phyloP scores from a whole-genome alignment of 2,888 invertebrate genomes.

The Tanytarsus gracilentus region DNA sequence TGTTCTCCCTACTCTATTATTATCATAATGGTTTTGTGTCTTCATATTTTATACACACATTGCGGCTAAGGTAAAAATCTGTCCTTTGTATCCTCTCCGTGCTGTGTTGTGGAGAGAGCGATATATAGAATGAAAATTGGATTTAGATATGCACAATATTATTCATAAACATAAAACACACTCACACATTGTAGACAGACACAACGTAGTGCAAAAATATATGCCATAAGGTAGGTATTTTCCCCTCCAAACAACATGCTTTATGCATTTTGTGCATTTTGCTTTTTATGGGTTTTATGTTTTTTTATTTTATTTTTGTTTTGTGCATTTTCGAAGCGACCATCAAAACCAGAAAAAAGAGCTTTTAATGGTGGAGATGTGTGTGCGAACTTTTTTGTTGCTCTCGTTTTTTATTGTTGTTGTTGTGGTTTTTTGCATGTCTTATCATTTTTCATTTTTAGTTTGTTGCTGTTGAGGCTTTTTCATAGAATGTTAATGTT shows the following conservation, averaged over 20 bases:
- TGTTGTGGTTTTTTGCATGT: background rate
- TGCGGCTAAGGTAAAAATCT: conserved; percentile 6
- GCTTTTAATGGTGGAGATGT: background rate
- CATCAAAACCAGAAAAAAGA: background rate
- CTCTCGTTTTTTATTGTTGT: background rate
- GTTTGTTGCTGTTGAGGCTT: background rate
- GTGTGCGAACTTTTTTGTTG: background rate
- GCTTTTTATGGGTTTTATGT: background rate
- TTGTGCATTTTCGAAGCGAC: background rate
- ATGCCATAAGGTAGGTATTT: no score
- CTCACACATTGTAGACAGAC: no score
- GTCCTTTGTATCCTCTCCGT: no score
- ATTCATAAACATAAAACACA: no score
- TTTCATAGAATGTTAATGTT: background rate
- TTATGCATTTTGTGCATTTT: conserved; percentile 6
- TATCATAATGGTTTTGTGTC: background rate
- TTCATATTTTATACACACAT: background rate
- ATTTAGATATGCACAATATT: no score
- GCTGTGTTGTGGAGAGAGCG: no score
- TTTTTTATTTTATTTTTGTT: background rate
- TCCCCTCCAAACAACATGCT: background rate
- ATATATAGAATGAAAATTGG: no score
- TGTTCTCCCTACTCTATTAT: no score
- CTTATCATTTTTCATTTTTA: conserved; percentile 11
- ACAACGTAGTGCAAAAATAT: no score